These are phyloP conservation scores for Volucella inanis DNA, from an alignment of 2,888 invertebrate genomes.

Conservation along the genomic window DNA sequence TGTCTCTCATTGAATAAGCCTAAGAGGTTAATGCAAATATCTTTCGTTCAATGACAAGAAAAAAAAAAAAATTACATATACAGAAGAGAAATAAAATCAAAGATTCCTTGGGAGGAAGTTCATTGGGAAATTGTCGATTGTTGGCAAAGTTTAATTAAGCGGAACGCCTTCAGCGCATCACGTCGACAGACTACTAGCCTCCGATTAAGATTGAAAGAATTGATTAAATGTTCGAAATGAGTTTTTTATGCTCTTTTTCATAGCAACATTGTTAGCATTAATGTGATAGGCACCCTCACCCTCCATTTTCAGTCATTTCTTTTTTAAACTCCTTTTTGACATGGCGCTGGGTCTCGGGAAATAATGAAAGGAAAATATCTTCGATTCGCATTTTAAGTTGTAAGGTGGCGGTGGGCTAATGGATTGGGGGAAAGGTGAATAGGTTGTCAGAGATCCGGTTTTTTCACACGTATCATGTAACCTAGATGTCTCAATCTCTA, in stretches of 20 bases:
- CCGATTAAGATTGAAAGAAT: slow-evolving; percentile 71
- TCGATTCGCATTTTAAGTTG: slow-evolving; percentile 42
- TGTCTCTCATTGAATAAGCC: slow-evolving; percentile 46
- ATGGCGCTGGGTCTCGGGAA: neutral
- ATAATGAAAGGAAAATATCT: slow-evolving; percentile 60
- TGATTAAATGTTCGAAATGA: slow-evolving; percentile 68
- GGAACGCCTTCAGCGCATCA: slow-evolving; percentile 68
- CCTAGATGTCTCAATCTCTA: no score
- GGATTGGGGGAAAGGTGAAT: neutral
- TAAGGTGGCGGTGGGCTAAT: neutral
- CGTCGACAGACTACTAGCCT: slow-evolving; percentile 29
- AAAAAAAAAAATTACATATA: neutral
- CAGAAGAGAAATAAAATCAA: slow-evolving; percentile 50
- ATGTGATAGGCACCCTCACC: slow-evolving; percentile 11
- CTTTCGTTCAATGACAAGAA: slow-evolving; percentile 6
- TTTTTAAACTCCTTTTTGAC: neutral
- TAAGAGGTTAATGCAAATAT: slow-evolving; percentile 58
- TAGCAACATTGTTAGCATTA: slow-evolving; percentile 37
- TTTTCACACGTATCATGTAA: no score
- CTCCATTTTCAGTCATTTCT: neutral
- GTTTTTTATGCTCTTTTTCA: slow-evolving; percentile 58
- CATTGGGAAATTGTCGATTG: slow-evolving; percentile 48
- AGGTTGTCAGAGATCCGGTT: neutral
- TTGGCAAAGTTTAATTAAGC: slow-evolving; percentile 71
- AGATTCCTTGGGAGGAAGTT: slow-evolving; percentile 45